Evolutionary conservation across 2,797 vertebrate species (phyloP).

Genomic region (Rachycentron canadum): DNA sequence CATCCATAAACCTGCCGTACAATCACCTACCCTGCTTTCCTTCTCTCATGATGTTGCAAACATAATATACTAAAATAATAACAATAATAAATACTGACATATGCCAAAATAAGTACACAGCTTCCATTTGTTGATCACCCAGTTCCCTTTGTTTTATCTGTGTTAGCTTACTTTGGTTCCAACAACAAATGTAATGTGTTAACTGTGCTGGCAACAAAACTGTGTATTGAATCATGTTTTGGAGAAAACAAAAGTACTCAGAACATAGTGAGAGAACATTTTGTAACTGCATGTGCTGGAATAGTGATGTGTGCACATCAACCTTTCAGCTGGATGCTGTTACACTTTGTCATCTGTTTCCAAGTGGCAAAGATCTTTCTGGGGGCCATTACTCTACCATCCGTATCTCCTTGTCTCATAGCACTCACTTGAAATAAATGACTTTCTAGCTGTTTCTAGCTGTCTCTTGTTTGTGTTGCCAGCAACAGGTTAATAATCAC

Average conservation of each 20-base stretch:
- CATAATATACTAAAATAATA: constrained; percentile 4
- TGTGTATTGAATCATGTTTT: background rate
- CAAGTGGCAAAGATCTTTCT: constrained; percentile 33
- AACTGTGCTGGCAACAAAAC: background rate
- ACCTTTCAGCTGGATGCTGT: background rate
- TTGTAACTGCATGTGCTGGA: background rate
- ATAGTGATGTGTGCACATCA: constrained; percentile 7
- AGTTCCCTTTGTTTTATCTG: background rate
- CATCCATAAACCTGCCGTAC: background rate
- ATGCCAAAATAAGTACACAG: background rate
- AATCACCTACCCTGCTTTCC: background rate
- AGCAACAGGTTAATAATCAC: constrained; percentile 34
- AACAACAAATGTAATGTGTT: background rate
- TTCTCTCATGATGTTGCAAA: constrained; percentile 6
- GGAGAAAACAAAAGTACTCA: background rate
- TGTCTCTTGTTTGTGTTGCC: constrained; percentile 33
- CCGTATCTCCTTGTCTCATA: constrained; percentile 13
- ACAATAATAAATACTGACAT: too few relatives aligned
- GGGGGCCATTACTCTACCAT: constrained; percentile 28
- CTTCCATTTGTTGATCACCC: background rate
- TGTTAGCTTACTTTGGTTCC: background rate
- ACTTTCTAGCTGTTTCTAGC: constrained; percentile 43
- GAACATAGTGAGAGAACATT: background rate
- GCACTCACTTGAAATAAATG: constrained; percentile 40
- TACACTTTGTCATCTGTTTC: constrained; percentile 18